These are phyloP conservation scores for Drosophila mayaguana DNA, from an alignment of 2,888 invertebrate genomes.

Conservation along the genomic window DNA sequence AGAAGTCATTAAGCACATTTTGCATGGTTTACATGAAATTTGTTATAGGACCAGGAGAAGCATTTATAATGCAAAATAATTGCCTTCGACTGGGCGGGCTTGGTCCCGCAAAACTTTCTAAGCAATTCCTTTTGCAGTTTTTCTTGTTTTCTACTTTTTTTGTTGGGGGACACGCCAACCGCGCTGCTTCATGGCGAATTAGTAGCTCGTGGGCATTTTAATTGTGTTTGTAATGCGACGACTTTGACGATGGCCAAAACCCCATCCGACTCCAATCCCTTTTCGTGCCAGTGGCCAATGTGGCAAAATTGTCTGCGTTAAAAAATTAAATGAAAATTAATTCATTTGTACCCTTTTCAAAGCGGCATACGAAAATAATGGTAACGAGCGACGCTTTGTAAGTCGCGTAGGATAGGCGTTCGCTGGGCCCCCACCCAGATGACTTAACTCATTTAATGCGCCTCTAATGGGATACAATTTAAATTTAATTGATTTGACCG, in stretches of 20 bases:
- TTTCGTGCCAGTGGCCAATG: constrained; percentile 5
- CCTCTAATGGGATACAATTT: constrained; percentile 80
- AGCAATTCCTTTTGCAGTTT: constrained; percentile 34
- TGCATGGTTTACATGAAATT: constrained; percentile 28
- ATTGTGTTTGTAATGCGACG: constrained; percentile 71
- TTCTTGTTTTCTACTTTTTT: background rate
- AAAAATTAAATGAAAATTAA: constrained; percentile 78
- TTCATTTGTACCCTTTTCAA: constrained; percentile 78
- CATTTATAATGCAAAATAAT: constrained; percentile 76
- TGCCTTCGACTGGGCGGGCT: constrained; percentile 65
- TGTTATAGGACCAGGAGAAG: constrained; percentile 50
- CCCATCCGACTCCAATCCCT: constrained; percentile 1
- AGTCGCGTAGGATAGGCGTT: constrained; percentile 20
- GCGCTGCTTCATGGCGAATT: constrained; percentile 68
- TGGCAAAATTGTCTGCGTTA: constrained; percentile 60
- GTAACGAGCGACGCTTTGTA: constrained; percentile 66
- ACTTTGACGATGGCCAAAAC: constrained; percentile 51
- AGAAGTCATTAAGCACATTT: constrained; percentile 40
- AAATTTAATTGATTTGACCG: constrained; percentile 79
- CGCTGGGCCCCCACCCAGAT: constrained; percentile 40
- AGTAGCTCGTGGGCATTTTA: constrained; percentile 81
- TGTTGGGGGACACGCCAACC: constrained; percentile 6
- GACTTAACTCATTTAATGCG: constrained; percentile 80
- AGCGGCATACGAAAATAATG: constrained; percentile 66
- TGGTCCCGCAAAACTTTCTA: constrained; percentile 31